Base-by-base conservation (phyloP, 2,113 vertebrate genomes). In the Dipodomys spectabilis region DNA sequence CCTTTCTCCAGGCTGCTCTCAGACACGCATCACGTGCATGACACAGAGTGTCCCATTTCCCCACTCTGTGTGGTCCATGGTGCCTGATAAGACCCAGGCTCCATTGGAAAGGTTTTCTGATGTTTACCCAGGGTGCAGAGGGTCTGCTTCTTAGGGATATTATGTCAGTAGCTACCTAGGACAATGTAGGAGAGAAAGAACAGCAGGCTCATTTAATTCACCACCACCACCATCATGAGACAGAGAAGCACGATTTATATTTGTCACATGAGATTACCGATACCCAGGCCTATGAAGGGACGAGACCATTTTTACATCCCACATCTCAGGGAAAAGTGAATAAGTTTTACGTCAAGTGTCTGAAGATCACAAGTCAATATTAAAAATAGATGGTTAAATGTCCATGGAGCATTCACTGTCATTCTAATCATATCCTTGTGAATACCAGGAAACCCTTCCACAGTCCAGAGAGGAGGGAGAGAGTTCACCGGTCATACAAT, bases 361-460 rank as follows among this genome's bases (percentile, higher is more conserved):
- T 75, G 91, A 84, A 83, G 68, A 81, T 74, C 4, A 25, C 53
- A 27, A 60, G 10, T 71, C 28, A 6, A 5, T 25, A 4, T 27
- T 89, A 68, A 75, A 93, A 86, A 79, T 60, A 79, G 81, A 69
- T 32, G 16, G 27, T 65, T 53, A 88, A 81, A 81, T 81, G n/a
- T 84, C 71, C n/a, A 5, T 15, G 3, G 5, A 23, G 28, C 35
- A 5, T 78, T 49, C 67, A 35, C 64, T 18, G 12, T 27, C 27
- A 18, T 62, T 23, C 8, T 53, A 69, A 27, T 64, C 57, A 20
- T 23, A 18, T 49, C 62, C 45, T 75, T 86, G 53, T 57, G 20
- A 30, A 27, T 19, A 27, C 25, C 80, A 80, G 86, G 57, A 85
- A 53, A 67, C 8, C 11, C 27, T 91, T 45, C 44, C 28, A 49